Conservation (phyloP, 2,888 invertebrate genomes). For the Spilarctia lutea region DNA sequence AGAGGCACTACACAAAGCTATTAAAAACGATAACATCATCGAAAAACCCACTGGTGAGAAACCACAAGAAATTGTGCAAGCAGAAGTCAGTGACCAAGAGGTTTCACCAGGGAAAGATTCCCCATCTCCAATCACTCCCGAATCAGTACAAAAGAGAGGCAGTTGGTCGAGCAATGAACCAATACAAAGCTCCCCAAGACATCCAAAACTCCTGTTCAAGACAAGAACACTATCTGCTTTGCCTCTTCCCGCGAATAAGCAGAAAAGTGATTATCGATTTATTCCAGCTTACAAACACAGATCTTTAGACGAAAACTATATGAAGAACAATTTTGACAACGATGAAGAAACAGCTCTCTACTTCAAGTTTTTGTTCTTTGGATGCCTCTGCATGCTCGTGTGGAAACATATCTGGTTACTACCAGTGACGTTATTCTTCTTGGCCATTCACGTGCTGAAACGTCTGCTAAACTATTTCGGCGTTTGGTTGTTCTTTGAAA, state of each 20-base stretch:
- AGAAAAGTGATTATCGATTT: constrained; percentile 73
- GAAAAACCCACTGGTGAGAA: constrained; percentile 61
- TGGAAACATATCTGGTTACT: constrained; percentile 95
- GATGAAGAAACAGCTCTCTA: constrained; percentile 89
- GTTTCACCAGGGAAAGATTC: constrained; percentile 72
- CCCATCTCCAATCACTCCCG: constrained; percentile 71
- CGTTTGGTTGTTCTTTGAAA: constrained; percentile 81
- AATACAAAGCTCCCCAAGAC: constrained; percentile 71
- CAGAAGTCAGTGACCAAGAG: constrained; percentile 69
- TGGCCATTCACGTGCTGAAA: constrained; percentile 89
- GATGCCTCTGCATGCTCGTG: constrained; percentile 93
- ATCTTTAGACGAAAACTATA: constrained; percentile 79
- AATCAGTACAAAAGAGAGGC: constrained; percentile 62
- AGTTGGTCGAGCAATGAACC: constrained; percentile 72
- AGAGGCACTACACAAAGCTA: constrained; percentile 67
- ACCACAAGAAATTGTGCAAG: constrained; percentile 59
- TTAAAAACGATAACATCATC: constrained; percentile 60
- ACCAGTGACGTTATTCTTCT: constrained; percentile 91
- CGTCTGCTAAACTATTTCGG: constrained; percentile 83
- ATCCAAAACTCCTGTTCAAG: constrained; percentile 78
- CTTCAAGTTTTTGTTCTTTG: constrained; percentile 92
- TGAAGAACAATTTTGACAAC: constrained; percentile 75
- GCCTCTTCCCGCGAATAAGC: constrained; percentile 72
- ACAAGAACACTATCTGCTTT: constrained; percentile 80
- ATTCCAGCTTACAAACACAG: constrained; percentile 77